Conservation (phyloP, 1,140 invertebrate species). For the Saccostrea echinata region DNA sequence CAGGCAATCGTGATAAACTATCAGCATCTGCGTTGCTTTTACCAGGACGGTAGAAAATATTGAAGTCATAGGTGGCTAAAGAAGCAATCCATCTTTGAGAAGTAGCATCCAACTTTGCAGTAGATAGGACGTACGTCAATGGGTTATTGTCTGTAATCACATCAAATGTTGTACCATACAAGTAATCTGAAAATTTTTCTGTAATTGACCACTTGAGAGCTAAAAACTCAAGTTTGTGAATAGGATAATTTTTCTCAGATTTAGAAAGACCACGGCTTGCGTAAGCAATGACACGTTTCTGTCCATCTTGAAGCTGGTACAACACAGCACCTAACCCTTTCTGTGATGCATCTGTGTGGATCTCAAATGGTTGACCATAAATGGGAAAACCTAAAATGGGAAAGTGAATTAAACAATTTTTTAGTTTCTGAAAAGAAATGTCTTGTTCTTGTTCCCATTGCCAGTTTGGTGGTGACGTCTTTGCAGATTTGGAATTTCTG, state of each 20-base stretch:
- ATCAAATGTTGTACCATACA: slow-evolving; percentile 53
- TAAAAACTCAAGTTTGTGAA: neutral
- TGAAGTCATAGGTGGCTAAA: slow-evolving; percentile 48
- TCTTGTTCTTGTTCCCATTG: no score
- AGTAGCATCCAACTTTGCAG: slow-evolving; percentile 51
- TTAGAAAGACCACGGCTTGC: slow-evolving; percentile 42
- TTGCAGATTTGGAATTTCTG: neutral
- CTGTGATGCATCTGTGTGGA: slow-evolving; percentile 59
- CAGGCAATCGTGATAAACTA: slow-evolving; percentile 51
- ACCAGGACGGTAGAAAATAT: slow-evolving; percentile 44
- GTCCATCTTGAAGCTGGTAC: slow-evolving; percentile 63
- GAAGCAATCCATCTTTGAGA: slow-evolving; percentile 50
- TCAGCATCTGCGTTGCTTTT: slow-evolving; percentile 52
- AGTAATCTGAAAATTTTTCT: slow-evolving; percentile 55
- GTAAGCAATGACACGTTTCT: slow-evolving; percentile 58
- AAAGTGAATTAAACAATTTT: neutral
- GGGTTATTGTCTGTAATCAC: slow-evolving; percentile 60
- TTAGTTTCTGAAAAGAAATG: no score
- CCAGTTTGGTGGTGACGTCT: neutral
- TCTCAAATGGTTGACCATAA: slow-evolving; percentile 49
- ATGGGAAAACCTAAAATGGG: slow-evolving; percentile 60
- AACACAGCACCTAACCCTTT: slow-evolving; percentile 65
- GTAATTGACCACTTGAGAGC: slow-evolving; percentile 30
- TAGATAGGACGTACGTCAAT: slow-evolving; percentile 50
- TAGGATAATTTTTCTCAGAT: slow-evolving; percentile 56